Evolutionary conservation across 1,140 invertebrate genomes (phyloP), one percentile per base, ranked within the genome.

Genomic region (Drosophila orena): DNA sequence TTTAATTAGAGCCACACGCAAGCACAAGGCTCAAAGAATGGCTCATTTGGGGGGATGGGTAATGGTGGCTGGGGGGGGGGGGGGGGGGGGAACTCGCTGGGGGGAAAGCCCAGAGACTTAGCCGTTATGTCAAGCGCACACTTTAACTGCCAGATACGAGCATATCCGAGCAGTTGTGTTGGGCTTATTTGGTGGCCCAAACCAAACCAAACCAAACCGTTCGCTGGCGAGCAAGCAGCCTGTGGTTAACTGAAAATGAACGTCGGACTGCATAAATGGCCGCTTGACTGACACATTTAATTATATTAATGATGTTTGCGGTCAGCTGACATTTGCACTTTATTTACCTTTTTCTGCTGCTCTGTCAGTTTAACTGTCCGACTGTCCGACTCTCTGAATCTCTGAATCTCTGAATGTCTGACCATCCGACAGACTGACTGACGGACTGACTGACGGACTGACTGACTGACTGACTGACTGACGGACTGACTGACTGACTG

Each of bases 251-350:
- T 89, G 84, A 83, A 86, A 86, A 83, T 83, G 76, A 79, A 71
- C 81, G 84, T 71, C 79, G 58, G 83, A 89, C 69, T 90, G 80
- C 72, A 89, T 89, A 90, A 89, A 89, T 89, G 84, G 79, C 85
- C 70, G 84, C 77, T 80, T 90, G 84, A 91, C 89, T 91, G 88
- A 84, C 88, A 91, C 80, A 85, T 91, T 91, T 91, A 91, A 91
- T 91, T 91, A 91, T 91, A 91, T 91, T 89, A 91, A 89, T 91
- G 89, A 89, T 91, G 79, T 84, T 89, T 84, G 84, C 89, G 84
- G 88, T 91, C 88, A 91, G 77, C 88, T 91, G 88, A 91, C 88
- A 91, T 91, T 91, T 91, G 88, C 89, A 91, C 88, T 91, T 91
- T 85, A 84, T 84, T 81, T 80, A 81, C 80, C 50, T 81, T 81